A percentile compares a stretch with the other conserved stretches of the same genome.
These are phyloP conservation scores for Drosophila parabipectinata DNA, from an alignment of 1,140 invertebrate genomes.

Conservation along the genomic window DNA sequence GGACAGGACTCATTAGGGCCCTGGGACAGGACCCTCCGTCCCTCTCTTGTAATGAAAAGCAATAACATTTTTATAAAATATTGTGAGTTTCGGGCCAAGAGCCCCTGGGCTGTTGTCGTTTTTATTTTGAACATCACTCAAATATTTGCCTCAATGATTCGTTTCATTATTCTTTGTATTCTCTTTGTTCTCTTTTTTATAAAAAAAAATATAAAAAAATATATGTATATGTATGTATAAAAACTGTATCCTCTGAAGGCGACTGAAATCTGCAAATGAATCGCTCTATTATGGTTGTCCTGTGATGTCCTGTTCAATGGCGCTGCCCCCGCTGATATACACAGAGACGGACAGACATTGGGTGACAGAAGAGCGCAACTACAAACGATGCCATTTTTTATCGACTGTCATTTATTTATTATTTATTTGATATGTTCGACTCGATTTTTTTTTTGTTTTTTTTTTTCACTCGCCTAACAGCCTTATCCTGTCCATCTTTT, in stretches of 20 bases:
- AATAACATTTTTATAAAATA: conserved; percentile 72
- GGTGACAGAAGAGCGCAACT: conserved; percentile 17
- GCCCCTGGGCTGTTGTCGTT: background rate
- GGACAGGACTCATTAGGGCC: conserved; percentile 14
- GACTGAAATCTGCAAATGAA: conserved; percentile 62
- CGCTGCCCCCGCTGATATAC: conserved; percentile 23
- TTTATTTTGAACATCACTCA: conserved; percentile 55
- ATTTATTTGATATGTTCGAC: conserved; percentile 68
- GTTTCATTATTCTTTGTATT: conserved; percentile 41
- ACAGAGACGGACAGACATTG: background rate
- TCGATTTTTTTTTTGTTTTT: conserved; percentile 7
- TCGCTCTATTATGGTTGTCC: conserved; percentile 63
- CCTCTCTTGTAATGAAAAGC: conserved; percentile 45
- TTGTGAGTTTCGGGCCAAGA: background rate
- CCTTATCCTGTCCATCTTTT: conserved; percentile 28
- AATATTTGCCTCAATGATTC: conserved; percentile 62
- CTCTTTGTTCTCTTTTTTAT: conserved; percentile 24
- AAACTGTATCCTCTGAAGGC: background rate
- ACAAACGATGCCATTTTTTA: conserved; percentile 60
- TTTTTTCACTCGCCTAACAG: conserved; percentile 42
- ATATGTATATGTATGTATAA: too few species aligned
- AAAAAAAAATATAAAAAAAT: background rate
- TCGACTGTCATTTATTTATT: conserved; percentile 68
- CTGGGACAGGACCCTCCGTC: background rate
- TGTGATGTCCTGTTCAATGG: conserved; percentile 28